Evolutionary conservation across 2,113 vertebrate species (phyloP), one percentile per base, ranked within the genome.

Genomic region (Ammodytes dubius): DNA sequence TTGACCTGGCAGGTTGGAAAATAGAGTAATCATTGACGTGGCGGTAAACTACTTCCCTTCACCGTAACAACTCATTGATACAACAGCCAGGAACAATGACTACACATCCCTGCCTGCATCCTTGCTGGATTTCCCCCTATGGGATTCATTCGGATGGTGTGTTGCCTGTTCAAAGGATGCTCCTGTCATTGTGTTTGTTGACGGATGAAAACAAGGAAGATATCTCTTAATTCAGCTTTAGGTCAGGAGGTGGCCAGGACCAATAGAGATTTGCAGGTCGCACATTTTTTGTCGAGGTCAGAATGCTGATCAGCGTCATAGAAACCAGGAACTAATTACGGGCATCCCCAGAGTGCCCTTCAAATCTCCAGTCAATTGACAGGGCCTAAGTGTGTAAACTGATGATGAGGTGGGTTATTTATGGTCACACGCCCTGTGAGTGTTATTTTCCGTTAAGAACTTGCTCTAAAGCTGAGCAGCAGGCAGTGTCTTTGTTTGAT

Each of bases 371-470:
- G 91, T 89, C 90, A 73, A 79, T 88, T 85, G 91, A 83, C 46
- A 57, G 89, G 85, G 83, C 80, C 86, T 91, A 54, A 77, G 88
- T 85, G 86, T 87, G 82, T 88, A 88, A 91, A 91, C 84, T 75
- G 79, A 83, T 91, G 91, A 93, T 91, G 89, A 91, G 82, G 87
- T 79, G 68, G 54, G 81, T 90, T 89, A 89, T 93, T 92, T 90
- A 90, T 82, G 67, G 77, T 88, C 81, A 74, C 89, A 74, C 89
- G 85, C 80, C 88, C 82, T 57, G 84, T 9, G 59, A 87, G 79
- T 74, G 81, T 87, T 90, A 63, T 88, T 91, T 91, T 90, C 87
- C 78, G 35, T 89, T 67, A 76, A 84, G 81, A 84, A 86, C 83
- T 84, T 89, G 68, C 70, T 89, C 59, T 74, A 42, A 45, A 75